Percentiles rank a stretch among this genome's conserved stretches.
Evolutionary conservation across 1,140 invertebrate species (phyloP).

Genomic region (Drosophila nannoptera): DNA sequence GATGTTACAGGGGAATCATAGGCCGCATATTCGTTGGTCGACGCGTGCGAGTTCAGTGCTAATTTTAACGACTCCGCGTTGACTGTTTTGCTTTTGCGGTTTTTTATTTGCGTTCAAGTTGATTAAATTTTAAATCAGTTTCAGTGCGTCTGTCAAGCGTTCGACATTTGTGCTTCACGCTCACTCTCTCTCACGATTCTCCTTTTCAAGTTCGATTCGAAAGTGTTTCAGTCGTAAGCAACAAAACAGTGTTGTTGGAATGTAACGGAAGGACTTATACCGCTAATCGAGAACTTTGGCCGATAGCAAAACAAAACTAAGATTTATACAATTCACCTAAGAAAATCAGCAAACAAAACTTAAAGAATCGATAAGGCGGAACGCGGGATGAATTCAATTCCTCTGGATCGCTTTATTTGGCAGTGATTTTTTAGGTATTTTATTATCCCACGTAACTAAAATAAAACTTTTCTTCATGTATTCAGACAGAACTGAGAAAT

Average conservation of each 20-base stretch:
- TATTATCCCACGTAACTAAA: not conserved
- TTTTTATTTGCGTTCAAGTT: constrained; percentile 48
- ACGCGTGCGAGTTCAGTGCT: constrained; percentile 64
- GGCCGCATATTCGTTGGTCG: constrained; percentile 55
- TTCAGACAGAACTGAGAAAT: not conserved
- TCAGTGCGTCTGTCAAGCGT: constrained; percentile 60
- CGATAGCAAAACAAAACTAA: constrained; percentile 30
- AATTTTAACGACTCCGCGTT: constrained; percentile 73
- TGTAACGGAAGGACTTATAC: constrained; percentile 5
- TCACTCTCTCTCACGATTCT: not conserved
- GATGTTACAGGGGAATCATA: constrained; percentile 58
- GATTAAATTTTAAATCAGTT: constrained; percentile 67
- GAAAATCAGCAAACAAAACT: not conserved
- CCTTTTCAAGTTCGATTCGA: constrained; percentile 19
- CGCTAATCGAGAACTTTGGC: constrained; percentile 25
- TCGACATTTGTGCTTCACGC: constrained; percentile 8
- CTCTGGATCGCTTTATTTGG: not conserved
- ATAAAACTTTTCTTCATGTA: not conserved
- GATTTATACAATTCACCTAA: constrained; percentile 7
- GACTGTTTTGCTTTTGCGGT: constrained; percentile 67
- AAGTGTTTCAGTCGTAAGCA: constrained; percentile 24
- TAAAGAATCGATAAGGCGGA: not conserved
- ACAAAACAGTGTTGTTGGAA: constrained; percentile 20
- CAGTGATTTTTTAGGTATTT: constrained; percentile 2
- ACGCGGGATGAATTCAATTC: not conserved